phyloP scores from a whole-genome alignment of 2,113 vertebrate species.

The Amphiprion percula region DNA sequence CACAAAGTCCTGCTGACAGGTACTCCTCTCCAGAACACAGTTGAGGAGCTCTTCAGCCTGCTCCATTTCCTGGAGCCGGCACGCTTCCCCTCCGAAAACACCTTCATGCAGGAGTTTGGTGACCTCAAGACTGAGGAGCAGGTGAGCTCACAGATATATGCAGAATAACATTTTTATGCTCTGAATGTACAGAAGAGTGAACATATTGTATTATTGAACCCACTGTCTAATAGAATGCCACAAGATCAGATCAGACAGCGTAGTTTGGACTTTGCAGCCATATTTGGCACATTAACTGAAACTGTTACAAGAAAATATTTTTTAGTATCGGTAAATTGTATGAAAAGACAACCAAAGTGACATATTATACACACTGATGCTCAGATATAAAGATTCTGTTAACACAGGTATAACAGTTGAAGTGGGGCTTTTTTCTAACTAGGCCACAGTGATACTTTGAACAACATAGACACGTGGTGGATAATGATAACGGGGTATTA shows the following conservation, averaged over 20 bases:
- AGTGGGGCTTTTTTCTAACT: slow-evolving; percentile 47
- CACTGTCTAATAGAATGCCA: too few species aligned
- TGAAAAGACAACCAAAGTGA: background rate
- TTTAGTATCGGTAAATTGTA: background rate
- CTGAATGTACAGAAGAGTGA: background rate
- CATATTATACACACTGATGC: background rate
- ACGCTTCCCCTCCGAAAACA: slow-evolving; percentile 94
- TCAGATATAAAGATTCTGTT: slow-evolving; percentile 21
- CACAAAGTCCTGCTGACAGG: slow-evolving; percentile 97
- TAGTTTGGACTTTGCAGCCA: background rate
- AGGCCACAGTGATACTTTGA: slow-evolving; percentile 44
- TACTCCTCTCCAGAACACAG: slow-evolving; percentile 97
- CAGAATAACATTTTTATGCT: background rate
- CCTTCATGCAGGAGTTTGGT: slow-evolving; percentile 98
- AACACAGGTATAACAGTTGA: slow-evolving; percentile 32
- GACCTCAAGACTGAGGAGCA: slow-evolving; percentile 98
- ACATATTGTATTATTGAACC: background rate
- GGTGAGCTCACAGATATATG: slow-evolving; percentile 67
- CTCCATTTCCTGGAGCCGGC: slow-evolving; percentile 96
- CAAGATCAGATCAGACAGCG: background rate
- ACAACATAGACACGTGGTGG: slow-evolving; percentile 43
- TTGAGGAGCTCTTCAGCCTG: slow-evolving; percentile 97
- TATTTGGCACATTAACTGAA: background rate
- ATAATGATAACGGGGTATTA: slow-evolving; percentile 31
- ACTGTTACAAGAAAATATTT: background rate